A percentile compares a stretch with the other conserved stretches of the same genome.
Conservation (phyloP, 2,888 invertebrate species). For the Stegana nigrithorax region DNA sequence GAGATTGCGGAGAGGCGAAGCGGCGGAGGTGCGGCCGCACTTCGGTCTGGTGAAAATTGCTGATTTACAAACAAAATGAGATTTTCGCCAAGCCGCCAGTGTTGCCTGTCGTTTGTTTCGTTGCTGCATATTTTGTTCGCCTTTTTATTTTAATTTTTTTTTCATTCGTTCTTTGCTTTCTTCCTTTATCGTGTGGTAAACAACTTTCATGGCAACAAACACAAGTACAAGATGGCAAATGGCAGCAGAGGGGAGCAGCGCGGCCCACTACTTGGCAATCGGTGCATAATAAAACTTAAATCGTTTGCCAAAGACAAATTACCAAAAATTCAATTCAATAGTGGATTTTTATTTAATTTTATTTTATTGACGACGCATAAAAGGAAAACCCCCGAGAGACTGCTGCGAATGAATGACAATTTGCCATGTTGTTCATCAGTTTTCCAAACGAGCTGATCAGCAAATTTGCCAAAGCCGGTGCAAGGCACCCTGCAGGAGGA, state of each 20-base stretch:
- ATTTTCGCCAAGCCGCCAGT: constrained; percentile 38
- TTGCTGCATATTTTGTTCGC: not conserved
- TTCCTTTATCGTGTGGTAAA: constrained; percentile 30
- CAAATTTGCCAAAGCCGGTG: not conserved
- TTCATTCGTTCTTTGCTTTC: too few relatives aligned
- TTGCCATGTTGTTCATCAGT: constrained; percentile 18
- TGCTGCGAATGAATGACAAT: not conserved
- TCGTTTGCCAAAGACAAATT: constrained; percentile 46
- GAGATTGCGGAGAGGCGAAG: not conserved
- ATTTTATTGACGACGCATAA: constrained; percentile 25
- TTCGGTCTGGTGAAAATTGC: constrained; percentile 53
- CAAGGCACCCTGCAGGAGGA: not conserved
- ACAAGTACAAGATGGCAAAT: constrained; percentile 34
- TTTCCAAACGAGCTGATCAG: constrained; percentile 3
- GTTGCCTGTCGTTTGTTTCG: not conserved
- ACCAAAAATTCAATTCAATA: constrained; percentile 56
- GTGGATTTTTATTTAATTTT: constrained; percentile 59
- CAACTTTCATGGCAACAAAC: constrained; percentile 34
- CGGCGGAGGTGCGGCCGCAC: constrained; percentile 36
- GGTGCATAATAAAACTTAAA: constrained; percentile 16
- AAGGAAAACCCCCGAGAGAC: not conserved
- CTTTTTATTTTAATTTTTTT: not conserved
- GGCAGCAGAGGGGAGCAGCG: too few relatives aligned
- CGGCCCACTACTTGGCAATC: too few relatives aligned
- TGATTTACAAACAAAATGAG: constrained; percentile 63